Conservation (phyloP, 2,888 invertebrate species). For the Steinernema scapterisci region DNA sequence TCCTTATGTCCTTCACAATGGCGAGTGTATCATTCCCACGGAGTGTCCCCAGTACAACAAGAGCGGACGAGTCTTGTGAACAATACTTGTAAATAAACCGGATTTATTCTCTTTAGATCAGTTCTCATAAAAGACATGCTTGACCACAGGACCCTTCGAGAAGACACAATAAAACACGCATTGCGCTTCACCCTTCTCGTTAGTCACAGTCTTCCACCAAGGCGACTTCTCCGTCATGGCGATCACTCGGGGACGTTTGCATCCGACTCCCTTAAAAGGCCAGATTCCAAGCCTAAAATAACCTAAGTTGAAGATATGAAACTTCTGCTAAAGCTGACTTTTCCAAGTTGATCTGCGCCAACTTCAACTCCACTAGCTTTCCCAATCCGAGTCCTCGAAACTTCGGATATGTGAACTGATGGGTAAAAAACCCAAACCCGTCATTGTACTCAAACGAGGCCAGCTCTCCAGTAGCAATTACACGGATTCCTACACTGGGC, state of each 20-base stretch:
- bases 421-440: slow-evolving; percentile 32
- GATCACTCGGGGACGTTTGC: slow-evolving; percentile 34
- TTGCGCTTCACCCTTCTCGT: not conserved
- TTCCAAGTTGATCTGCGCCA: slow-evolving; percentile 19
- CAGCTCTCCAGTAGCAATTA: slow-evolving; percentile 15
- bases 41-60: not conserved
- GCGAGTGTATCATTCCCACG: not conserved
- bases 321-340: slow-evolving; percentile 28
- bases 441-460: slow-evolving; percentile 36
- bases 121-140: no score
- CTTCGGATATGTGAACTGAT: slow-evolving; percentile 33
- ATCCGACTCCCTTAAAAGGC: slow-evolving; percentile 35
- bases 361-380: slow-evolving; percentile 27
- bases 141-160: not conserved
- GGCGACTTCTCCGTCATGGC: slow-evolving; percentile 17
- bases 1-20: not conserved
- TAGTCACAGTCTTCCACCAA: slow-evolving; percentile 16
- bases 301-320: not conserved
- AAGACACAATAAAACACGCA: not conserved
- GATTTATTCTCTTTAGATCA: no score
- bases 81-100: no score
- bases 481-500: slow-evolving; percentile 28
- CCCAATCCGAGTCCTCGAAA: slow-evolving; percentile 27
- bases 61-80: no score
- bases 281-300: slow-evolving; percentile 24